Evolutionary conservation across 30 jellyfish, hydroid and myxozoan species (phyloP).

Genomic region (Hydractinia symbiolongicarpus): DNA sequence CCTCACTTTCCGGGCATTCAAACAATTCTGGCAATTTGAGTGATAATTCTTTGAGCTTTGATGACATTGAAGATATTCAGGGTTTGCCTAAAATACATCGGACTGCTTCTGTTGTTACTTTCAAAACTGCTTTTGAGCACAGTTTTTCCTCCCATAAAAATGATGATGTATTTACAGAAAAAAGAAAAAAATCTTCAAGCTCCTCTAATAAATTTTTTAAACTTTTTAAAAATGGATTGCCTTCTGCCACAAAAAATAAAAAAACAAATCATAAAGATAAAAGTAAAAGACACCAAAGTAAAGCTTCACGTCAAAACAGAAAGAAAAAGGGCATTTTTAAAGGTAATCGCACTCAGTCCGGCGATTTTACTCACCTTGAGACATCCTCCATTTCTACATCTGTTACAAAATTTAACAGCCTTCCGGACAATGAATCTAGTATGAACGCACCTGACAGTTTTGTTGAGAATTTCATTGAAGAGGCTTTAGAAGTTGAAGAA

Average conservation of each 20-base stretch:
- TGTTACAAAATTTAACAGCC: constrained; percentile 23
- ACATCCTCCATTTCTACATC: constrained; percentile 31
- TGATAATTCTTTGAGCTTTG: constrained; percentile 42
- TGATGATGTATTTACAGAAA: constrained; percentile 15
- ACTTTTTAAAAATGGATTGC: constrained; percentile 4
- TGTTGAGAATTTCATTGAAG: constrained; percentile 44
- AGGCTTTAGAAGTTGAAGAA: constrained; percentile 53
- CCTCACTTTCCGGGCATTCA: constrained; percentile 9
- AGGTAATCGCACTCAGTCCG: neutral
- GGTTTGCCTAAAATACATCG: neutral
- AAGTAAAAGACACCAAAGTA: neutral
- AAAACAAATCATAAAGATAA: neutral
- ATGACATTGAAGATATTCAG: constrained; percentile 26
- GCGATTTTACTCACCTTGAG: constrained; percentile 7
- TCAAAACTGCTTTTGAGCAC: constrained; percentile 63
- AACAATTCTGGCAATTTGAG: constrained; percentile 7
- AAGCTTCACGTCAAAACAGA: neutral
- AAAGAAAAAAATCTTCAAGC: neutral
- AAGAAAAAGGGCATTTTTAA: neutral
- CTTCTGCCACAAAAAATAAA: neutral
- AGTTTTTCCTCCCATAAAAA: constrained; percentile 26
- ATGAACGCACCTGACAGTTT: constrained; percentile 15
- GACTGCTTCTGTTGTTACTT: constrained; percentile 67
- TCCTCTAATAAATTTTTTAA: neutral
- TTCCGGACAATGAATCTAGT: constrained; percentile 25